Percentiles rank a stretch among this genome's conserved stretches.
These are phyloP conservation scores for Chrysoperla carnea DNA, from an alignment of 1,140 invertebrate genomes.

Conservation along the genomic window DNA sequence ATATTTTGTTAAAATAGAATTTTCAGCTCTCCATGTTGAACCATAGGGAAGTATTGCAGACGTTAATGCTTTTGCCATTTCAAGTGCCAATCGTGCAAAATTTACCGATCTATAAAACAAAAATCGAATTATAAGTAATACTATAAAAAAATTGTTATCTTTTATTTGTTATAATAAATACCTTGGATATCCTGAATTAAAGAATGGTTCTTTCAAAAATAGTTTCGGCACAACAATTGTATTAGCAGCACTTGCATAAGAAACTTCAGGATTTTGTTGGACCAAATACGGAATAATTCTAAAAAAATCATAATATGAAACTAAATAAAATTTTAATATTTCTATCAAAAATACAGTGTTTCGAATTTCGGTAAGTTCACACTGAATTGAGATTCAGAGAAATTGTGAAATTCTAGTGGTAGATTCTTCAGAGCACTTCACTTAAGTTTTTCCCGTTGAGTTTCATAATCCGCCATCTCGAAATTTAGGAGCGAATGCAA, in stretches of 20 bases:
- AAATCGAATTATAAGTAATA: constrained; percentile 1
- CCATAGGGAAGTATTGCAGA: constrained; percentile 22
- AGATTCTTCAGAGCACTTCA: too few relatives aligned
- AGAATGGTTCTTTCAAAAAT: constrained; percentile 21
- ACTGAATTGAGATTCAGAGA: too few relatives aligned
- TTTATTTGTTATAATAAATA: constrained; percentile 10
- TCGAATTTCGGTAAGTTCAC: too few relatives aligned
- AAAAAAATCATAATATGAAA: too few relatives aligned
- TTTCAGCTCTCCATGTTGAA: constrained; percentile 23
- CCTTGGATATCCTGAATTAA: constrained; percentile 22
- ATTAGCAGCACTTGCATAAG: constrained; percentile 24
- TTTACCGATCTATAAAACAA: constrained; percentile 21
- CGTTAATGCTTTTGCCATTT: constrained; percentile 24
- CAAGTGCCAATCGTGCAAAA: constrained; percentile 28
- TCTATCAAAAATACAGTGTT: too few relatives aligned
- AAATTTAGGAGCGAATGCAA: too few relatives aligned
- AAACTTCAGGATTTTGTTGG: constrained; percentile 10
- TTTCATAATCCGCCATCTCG: too few relatives aligned
- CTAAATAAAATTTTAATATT: too few relatives aligned
- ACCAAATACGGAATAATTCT: constrained; percentile 14
- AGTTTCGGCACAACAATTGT: constrained; percentile 26
- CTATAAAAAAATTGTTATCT: neutral
- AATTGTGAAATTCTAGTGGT: too few relatives aligned
- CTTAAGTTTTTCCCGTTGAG: too few relatives aligned
- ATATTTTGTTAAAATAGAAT: constrained; percentile 19